Conservation (phyloP, 2,797 vertebrate species). For the Sebastes nivosus region DNA sequence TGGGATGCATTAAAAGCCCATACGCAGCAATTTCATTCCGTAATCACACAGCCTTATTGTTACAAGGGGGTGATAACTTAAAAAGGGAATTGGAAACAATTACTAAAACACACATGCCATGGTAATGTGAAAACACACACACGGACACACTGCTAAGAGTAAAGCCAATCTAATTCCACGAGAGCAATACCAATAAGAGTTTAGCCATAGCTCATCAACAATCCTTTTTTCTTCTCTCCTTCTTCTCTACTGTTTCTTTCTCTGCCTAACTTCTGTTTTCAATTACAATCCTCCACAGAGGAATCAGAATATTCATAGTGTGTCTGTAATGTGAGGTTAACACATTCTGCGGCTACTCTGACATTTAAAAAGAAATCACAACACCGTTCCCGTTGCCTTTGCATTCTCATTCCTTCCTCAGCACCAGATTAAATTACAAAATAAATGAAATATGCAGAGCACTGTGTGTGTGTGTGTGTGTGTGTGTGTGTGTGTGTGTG, state of each 20-base stretch:
- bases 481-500: slow-evolving; percentile 12
- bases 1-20: slow-evolving; percentile 82
- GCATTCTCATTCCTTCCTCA: slow-evolving; percentile 78
- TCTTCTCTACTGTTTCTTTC: slow-evolving; percentile 14
- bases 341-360: slow-evolving; percentile 76
- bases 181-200: slow-evolving; percentile 49
- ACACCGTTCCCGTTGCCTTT: slow-evolving; percentile 76
- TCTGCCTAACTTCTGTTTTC: slow-evolving; percentile 64
- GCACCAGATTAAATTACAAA: slow-evolving; percentile 93
- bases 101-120: slow-evolving; percentile 74
- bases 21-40: slow-evolving; percentile 76
- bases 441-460: slow-evolving; percentile 94
- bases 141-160: slow-evolving; percentile 43
- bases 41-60: slow-evolving; percentile 76
- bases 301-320: slow-evolving; percentile 74
- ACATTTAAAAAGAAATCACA: slow-evolving; percentile 92
- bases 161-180: slow-evolving; percentile 67
- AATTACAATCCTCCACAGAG: slow-evolving; percentile 68
- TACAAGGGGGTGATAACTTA: slow-evolving; percentile 78
- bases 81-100: slow-evolving; percentile 78
- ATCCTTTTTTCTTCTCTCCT: slow-evolving; percentile 32
- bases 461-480: slow-evolving; percentile 16
- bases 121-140: slow-evolving; percentile 56
- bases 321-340: slow-evolving; percentile 77
- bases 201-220: slow-evolving; percentile 63